Percentiles rank a stretch among this genome's conserved stretches.
Evolutionary conservation across 2,888 invertebrate species (phyloP).

Genomic region (Drosophila barbarae): DNA sequence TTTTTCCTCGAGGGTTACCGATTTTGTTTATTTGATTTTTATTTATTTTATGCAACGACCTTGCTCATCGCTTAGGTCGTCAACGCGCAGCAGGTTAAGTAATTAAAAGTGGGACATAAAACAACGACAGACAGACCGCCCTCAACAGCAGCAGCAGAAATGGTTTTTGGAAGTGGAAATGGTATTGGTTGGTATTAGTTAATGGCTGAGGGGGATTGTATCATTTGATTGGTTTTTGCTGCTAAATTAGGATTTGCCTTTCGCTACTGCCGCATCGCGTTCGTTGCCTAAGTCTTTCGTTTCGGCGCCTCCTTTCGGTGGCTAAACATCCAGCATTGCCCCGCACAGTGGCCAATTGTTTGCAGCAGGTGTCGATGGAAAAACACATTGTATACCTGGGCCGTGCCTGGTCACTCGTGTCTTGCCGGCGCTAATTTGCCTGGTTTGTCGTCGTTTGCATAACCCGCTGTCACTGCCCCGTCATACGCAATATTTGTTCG

Average conservation of each 20-base stretch:
- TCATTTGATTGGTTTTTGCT: constrained; percentile 31
- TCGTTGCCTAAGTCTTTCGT: constrained; percentile 72
- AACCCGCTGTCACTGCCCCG: constrained; percentile 42
- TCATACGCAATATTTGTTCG: constrained; percentile 62
- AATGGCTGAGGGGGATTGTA: constrained; percentile 22
- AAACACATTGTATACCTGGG: background rate
- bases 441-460: constrained; percentile 57
- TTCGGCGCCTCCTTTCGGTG: constrained; percentile 36
- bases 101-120: constrained; percentile 51
- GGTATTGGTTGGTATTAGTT: constrained; percentile 18
- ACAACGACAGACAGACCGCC: constrained; percentile 20
- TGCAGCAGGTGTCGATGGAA: constrained; percentile 13
- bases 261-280: constrained; percentile 37
- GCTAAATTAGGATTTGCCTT: constrained; percentile 35
- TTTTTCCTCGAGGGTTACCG: constrained; percentile 28
- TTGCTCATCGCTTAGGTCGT: constrained; percentile 59
- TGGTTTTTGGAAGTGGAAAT: constrained; percentile 16
- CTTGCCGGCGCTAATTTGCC: constrained; percentile 34
- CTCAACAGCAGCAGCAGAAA: constrained; percentile 32
- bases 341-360: constrained; percentile 31
- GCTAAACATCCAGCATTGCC: constrained; percentile 22
- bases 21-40: constrained; percentile 66
- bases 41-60: constrained; percentile 75
- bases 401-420: constrained; percentile 35
- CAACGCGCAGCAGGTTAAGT: constrained; percentile 39